Evolutionary conservation across 2,113 vertebrate genomes (phyloP).

Genomic region (Chloropsis cyanopogon): DNA sequence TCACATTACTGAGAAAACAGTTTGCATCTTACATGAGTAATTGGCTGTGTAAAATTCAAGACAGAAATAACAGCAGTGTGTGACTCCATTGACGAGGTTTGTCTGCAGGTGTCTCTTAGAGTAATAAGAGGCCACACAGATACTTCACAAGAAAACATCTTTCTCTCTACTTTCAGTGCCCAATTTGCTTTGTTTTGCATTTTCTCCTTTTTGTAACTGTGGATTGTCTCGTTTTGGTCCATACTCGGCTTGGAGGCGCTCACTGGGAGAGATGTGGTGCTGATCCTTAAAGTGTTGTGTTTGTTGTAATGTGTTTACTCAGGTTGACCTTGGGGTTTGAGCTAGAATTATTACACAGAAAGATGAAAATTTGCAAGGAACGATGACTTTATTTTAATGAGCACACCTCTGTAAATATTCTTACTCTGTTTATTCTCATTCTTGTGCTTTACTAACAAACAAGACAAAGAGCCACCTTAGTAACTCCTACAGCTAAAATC

Average conservation of each 20-base stretch:
- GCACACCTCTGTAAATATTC: slow-evolving; percentile 10
- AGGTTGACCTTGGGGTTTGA: slow-evolving; percentile 50
- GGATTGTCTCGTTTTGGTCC: background rate
- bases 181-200: background rate
- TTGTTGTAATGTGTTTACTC: slow-evolving; percentile 33
- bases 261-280: background rate
- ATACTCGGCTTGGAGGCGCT: background rate
- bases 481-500: background rate
- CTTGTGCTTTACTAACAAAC: slow-evolving; percentile 46
- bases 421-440: background rate
- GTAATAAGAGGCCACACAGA: background rate
- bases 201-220: background rate
- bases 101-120: background rate
- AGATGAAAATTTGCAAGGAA: slow-evolving; percentile 20
- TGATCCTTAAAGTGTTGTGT: slow-evolving; percentile 21
- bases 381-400: slow-evolving; percentile 36
- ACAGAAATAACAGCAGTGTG: background rate
- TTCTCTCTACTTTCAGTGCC: background rate
- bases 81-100: background rate
- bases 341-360: slow-evolving; percentile 51
- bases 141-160: background rate
- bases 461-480: background rate
- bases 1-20: background rate
- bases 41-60: background rate
- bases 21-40: background rate